Base-by-base conservation (phyloP, 2,797 vertebrate genomes). In the Alexandromys oeconomus region DNA sequence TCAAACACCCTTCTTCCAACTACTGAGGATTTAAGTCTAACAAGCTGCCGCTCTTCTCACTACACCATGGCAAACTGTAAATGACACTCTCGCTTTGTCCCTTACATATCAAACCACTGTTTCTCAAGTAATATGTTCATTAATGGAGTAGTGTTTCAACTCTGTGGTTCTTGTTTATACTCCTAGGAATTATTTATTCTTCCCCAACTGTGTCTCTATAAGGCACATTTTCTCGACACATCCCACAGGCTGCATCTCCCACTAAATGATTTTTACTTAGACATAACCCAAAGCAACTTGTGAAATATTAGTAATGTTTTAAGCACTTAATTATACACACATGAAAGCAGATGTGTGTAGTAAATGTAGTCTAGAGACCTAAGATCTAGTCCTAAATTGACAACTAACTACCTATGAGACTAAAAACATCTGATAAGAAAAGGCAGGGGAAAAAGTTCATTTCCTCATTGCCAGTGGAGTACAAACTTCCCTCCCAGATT, bases 261-360 rank as follows among this genome's bases (percentile, higher is more conserved):
- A 63, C 67, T 89, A 48, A 94, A 71, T 86, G 77, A 54, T 43
- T 91, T 90, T 91, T 89, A 93, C 48, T 90, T 31, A 87, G 85
- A 93, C 48, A 80, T 3, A 69, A 73, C 71, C 43, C 77, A 89
- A 78, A 89, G 88, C 88, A 80, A 73, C 51, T 71, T 40, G 51
- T 71, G 31, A 46, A 29, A 69, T 29, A 89, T 59, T 71, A 82
- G 57, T 46, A 57, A 90, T 76, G 59, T 40, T 80, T 74, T 69
- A 87, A 74, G 67, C 6, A 71, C 11, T 65, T 34, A 67, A 76
- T 74, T 82, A 78, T 14, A 48, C 65, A 89, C 40, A 74, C 11
- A 48, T 0, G 40, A 78, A 69, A 77, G 87, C 57, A 88, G 87
- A 74, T 10, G 40, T 37, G 40, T 63, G 1, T 25, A n/a, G 29